A percentile compares a stretch with the other conserved stretches of the same genome.
Conservation (phyloP, 2,113 vertebrate genomes). For the Leptosomus discolor region DNA sequence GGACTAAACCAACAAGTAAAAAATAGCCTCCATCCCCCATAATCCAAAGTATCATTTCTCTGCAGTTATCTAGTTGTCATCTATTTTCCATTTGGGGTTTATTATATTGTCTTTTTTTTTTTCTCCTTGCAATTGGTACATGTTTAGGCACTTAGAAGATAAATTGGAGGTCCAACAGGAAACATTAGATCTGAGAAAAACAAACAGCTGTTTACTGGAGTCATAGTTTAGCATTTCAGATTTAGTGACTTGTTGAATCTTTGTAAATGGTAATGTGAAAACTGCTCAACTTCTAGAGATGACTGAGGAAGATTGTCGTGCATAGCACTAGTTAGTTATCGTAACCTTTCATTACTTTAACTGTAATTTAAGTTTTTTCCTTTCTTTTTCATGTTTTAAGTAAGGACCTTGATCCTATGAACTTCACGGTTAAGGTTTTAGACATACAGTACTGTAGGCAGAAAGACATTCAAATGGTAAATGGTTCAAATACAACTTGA, state of each 20-base stretch:
- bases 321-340: slow-evolving; percentile 63
- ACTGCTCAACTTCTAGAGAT: slow-evolving; percentile 29
- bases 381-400: slow-evolving; percentile 15
- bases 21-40: not conserved
- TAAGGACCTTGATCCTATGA: slow-evolving; percentile 45
- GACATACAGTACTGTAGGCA: not conserved
- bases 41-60: not conserved
- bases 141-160: slow-evolving; percentile 32
- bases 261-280: slow-evolving; percentile 59
- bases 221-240: slow-evolving; percentile 60
- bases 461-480: slow-evolving; percentile 1
- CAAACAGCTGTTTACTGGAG: slow-evolving; percentile 26
- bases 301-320: slow-evolving; percentile 51
- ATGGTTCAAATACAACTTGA: slow-evolving; percentile 22
- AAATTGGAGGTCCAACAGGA: not conserved
- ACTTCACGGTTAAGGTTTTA: slow-evolving; percentile 32
- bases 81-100: slow-evolving; percentile 10
- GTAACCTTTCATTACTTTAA: slow-evolving; percentile 49
- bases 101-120: not conserved
- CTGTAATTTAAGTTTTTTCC: slow-evolving; percentile 26
- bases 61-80: not conserved
- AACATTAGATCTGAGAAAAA: slow-evolving; percentile 22
- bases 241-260: slow-evolving; percentile 42
- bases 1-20: slow-evolving; percentile 4
- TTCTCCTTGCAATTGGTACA: slow-evolving; percentile 15